Percentiles rank a stretch among this genome's conserved stretches.
These are phyloP conservation scores for Drosophila sordidapex DNA, from an alignment of 2,888 invertebrate species.

Conservation along the genomic window DNA sequence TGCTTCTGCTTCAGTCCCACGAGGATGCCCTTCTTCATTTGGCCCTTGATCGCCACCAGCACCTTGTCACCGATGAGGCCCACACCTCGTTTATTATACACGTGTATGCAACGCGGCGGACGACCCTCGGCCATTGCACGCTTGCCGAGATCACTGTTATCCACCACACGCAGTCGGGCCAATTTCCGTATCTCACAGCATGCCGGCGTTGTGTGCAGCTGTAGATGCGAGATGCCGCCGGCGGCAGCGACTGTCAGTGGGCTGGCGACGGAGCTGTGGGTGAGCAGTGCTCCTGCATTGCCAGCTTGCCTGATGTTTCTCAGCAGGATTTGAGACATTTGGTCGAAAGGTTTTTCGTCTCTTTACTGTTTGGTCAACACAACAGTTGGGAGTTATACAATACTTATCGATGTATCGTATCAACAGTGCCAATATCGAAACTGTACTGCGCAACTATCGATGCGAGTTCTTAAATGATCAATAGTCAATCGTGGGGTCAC, in stretches of 20 bases:
- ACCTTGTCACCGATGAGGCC: slow-evolving; percentile 92
- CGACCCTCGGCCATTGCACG: slow-evolving; percentile 97
- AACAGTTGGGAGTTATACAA: slow-evolving; percentile 59
- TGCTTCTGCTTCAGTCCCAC: slow-evolving; percentile 95
- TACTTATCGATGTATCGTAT: slow-evolving; percentile 45
- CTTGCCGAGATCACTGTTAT: slow-evolving; percentile 98
- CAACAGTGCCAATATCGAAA: background rate
- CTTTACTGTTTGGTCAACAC: slow-evolving; percentile 25
- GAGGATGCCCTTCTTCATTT: slow-evolving; percentile 96
- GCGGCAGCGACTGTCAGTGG: slow-evolving; percentile 3
- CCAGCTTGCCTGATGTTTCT: slow-evolving; percentile 24
- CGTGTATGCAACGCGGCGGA: slow-evolving; percentile 96
- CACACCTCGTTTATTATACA: slow-evolving; percentile 92
- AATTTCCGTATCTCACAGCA: slow-evolving; percentile 90
- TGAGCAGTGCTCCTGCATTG: slow-evolving; percentile 11
- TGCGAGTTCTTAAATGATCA: background rate
- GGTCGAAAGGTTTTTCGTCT: background rate
- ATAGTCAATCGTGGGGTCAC: background rate
- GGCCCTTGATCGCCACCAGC: slow-evolving; percentile 96
- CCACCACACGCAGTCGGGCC: slow-evolving; percentile 95
- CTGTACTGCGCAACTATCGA: slow-evolving; percentile 16
- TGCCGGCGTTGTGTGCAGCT: slow-evolving; percentile 87
- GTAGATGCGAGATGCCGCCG: slow-evolving; percentile 82
- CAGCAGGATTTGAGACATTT: slow-evolving; percentile 49
- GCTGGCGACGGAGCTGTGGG: slow-evolving; percentile 6